These are phyloP conservation scores for Camelus dromedarius DNA, from an alignment of 2,113 vertebrate genomes.

Conservation along the genomic window DNA sequence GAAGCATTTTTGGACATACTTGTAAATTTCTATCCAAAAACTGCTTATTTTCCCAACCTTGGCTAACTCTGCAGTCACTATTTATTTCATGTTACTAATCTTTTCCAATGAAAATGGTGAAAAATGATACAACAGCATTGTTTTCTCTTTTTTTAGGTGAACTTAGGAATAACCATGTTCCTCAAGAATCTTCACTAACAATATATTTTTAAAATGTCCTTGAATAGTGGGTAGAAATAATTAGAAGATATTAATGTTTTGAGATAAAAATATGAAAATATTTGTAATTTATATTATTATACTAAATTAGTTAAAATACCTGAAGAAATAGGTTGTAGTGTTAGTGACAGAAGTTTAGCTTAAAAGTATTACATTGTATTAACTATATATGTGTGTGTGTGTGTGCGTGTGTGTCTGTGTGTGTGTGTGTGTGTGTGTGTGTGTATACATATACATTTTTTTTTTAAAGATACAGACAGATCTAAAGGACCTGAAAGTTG, in stretches of 20 bases:
- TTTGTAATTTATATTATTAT: neutral
- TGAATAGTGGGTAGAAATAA: neutral
- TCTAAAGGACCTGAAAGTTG: neutral
- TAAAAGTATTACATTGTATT: neutral
- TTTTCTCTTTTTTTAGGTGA: neutral
- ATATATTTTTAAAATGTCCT: neutral
- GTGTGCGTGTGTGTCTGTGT: no score
- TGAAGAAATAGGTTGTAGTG: neutral
- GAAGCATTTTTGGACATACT: neutral
- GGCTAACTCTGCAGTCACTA: neutral
- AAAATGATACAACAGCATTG: neutral
- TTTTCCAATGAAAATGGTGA: neutral
- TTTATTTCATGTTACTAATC: neutral
- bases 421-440: no score
- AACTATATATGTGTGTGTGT: neutral
- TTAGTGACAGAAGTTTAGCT: neutral
- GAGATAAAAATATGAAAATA: neutral
- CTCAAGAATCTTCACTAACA: neutral
- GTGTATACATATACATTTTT: neutral
- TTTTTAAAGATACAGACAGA: neutral
- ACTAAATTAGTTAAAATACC: neutral
- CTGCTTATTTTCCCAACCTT: accelerated
- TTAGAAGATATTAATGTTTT: neutral
- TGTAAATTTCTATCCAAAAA: neutral
- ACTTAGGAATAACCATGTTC: neutral